Evolutionary conservation across 2,888 invertebrate genomes (phyloP).

Genomic region (Apamea anceps): DNA sequence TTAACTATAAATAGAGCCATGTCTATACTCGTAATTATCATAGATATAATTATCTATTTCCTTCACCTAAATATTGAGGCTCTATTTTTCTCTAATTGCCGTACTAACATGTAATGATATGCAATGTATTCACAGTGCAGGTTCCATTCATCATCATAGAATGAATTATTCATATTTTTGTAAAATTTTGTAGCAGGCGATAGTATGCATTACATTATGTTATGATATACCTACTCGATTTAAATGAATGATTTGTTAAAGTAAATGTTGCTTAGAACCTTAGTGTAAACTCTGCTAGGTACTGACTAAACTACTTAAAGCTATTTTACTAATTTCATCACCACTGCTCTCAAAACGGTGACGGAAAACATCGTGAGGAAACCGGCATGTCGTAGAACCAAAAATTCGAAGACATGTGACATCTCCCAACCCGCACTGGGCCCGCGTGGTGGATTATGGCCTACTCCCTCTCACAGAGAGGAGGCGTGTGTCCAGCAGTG

Average conservation of each 20-base stretch:
- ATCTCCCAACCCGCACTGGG: too few relatives aligned
- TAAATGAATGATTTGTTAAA: not conserved
- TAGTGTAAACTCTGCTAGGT: not conserved
- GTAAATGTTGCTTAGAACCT: not conserved
- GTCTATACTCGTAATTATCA: not conserved
- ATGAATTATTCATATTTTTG: constrained; percentile 61
- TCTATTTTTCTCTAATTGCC: constrained; percentile 48
- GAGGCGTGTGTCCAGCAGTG: too few relatives aligned
- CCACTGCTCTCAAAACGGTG: too few relatives aligned
- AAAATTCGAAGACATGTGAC: too few relatives aligned
- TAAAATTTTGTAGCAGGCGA: constrained; percentile 49
- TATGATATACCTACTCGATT: constrained; percentile 15
- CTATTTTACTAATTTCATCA: too few relatives aligned
- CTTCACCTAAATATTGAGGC: constrained; percentile 33
- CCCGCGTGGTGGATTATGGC: too few relatives aligned
- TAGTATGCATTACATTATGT: constrained; percentile 29
- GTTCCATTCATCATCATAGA: constrained; percentile 47
- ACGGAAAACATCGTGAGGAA: too few relatives aligned
- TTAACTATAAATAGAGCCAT: not conserved
- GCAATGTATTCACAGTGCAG: constrained; percentile 49
- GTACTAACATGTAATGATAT: constrained; percentile 42
- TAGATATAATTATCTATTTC: constrained; percentile 29
- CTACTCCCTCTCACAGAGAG: too few relatives aligned
- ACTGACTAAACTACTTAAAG: not conserved
- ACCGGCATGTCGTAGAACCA: too few relatives aligned